Percentiles rank a stretch among this genome's conserved stretches.
These are phyloP conservation scores for Acanthisitta chloris DNA, from an alignment of 2,113 vertebrate species.

Conservation along the genomic window DNA sequence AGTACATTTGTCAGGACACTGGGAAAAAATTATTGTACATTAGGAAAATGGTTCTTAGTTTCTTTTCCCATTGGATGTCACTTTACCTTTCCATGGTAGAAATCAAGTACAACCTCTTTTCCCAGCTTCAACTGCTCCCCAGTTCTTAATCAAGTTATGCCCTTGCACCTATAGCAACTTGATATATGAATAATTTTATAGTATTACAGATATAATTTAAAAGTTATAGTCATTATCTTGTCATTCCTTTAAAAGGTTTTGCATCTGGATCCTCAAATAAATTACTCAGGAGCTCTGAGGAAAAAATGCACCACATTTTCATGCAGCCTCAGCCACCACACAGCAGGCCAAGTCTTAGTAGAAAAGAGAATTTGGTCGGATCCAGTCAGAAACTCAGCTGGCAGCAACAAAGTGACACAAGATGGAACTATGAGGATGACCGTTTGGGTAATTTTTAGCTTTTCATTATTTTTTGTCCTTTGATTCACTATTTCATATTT, in stretches of 20 bases:
- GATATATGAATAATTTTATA: not conserved
- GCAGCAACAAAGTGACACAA: not conserved
- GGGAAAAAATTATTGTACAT: not conserved
- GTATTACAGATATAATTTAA: not conserved
- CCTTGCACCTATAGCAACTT: not conserved
- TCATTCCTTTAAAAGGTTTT: not conserved
- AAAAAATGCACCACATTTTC: rapidly evolving
- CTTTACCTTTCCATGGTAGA: not conserved
- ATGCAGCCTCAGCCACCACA: not conserved
- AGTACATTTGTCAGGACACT: not conserved
- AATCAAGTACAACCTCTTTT: not conserved
- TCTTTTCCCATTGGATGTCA: not conserved
- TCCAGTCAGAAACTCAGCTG: not conserved
- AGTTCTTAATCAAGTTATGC: not conserved
- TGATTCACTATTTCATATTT: not conserved
- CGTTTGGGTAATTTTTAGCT: not conserved
- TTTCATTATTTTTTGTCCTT: not conserved
- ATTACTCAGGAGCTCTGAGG: not conserved
- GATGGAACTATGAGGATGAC: not conserved
- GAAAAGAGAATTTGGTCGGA: not conserved
- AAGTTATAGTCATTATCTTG: not conserved
- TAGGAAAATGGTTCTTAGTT: not conserved
- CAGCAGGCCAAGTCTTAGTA: not conserved
- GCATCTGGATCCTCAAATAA: not conserved
- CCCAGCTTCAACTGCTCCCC: not conserved